phyloP scores from a whole-genome alignment of 2,113 vertebrate species.

The Nibea coibor region DNA sequence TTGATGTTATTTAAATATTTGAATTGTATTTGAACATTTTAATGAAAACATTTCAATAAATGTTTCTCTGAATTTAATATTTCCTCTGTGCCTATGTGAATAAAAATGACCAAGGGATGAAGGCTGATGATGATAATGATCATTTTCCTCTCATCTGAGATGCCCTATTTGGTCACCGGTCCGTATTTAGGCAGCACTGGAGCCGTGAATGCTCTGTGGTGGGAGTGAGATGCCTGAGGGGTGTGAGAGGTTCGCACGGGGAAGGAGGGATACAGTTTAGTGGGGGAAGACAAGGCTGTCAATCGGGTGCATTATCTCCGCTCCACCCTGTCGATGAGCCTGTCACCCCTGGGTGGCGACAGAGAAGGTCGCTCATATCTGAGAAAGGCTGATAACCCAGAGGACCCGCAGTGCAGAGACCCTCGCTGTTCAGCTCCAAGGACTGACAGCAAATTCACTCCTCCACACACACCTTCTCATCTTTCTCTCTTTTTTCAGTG shows the following conservation, averaged over 20 bases:
- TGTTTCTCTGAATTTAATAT: too few species aligned
- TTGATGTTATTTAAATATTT: too few species aligned
- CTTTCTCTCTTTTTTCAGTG: not conserved
- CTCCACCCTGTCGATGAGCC: constrained; percentile 67
- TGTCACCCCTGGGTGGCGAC: constrained; percentile 79
- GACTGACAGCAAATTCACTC: constrained; percentile 33
- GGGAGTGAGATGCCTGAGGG: constrained; percentile 30
- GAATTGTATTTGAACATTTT: too few species aligned
- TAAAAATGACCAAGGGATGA: too few species aligned
- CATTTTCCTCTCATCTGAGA: not conserved
- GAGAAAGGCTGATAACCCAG: constrained; percentile 78
- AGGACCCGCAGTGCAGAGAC: constrained; percentile 44
- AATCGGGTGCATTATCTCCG: constrained; percentile 76
- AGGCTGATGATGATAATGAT: too few species aligned
- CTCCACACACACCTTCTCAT: constrained; percentile 52
- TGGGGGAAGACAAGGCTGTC: constrained; percentile 60
- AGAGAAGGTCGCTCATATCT: constrained; percentile 81
- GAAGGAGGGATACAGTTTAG: constrained; percentile 17
- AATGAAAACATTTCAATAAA: too few species aligned
- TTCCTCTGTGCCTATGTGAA: too few species aligned
- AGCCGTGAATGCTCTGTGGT: constrained; percentile 59
- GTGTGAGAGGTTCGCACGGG: constrained; percentile 27
- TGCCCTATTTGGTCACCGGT: constrained; percentile 58
- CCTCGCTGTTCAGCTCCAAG: constrained; percentile 34
- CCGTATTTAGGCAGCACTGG: constrained; percentile 43